phyloP scores from a whole-genome alignment of 1,140 invertebrate species.

The Pseudomyrmex pallidus region DNA sequence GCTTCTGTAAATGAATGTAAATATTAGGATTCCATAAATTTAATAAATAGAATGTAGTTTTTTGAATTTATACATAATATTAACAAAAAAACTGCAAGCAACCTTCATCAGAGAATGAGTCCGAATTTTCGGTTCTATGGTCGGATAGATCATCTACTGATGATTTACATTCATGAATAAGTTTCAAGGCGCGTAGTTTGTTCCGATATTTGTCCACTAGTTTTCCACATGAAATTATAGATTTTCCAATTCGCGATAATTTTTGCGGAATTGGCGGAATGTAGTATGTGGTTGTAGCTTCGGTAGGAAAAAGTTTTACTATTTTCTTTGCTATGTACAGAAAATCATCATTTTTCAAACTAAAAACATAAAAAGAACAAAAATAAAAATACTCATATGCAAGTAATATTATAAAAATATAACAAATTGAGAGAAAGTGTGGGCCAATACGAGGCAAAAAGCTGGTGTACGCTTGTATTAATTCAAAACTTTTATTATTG shows the following conservation, averaged over 20 bases:
- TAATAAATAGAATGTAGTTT: background rate
- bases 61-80: conserved; percentile 10
- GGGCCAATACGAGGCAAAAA: too few relatives aligned
- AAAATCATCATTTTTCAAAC: conserved; percentile 7
- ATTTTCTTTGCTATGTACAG: background rate
- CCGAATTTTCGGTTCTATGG: background rate
- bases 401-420: background rate
- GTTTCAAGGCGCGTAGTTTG: background rate
- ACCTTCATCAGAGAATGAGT: background rate
- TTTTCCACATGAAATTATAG: conserved; percentile 8
- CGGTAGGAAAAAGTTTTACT: conserved; percentile 13
- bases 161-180: background rate
- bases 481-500: too few relatives aligned
- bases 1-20: background rate
- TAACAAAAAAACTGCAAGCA: background rate
- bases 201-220: conserved; percentile 5
- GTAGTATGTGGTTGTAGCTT: background rate
- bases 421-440: too few relatives aligned
- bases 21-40: background rate
- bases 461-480: too few relatives aligned
- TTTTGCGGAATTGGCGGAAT: background rate
- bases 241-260: background rate
- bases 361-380: conserved; percentile 3
- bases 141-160: background rate
- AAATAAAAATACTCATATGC: background rate